A percentile compares a stretch with the other conserved stretches of the same genome.
Conservation (phyloP, 2,113 vertebrate genomes). For the Sinocyclocheilus rhinocerous region DNA sequence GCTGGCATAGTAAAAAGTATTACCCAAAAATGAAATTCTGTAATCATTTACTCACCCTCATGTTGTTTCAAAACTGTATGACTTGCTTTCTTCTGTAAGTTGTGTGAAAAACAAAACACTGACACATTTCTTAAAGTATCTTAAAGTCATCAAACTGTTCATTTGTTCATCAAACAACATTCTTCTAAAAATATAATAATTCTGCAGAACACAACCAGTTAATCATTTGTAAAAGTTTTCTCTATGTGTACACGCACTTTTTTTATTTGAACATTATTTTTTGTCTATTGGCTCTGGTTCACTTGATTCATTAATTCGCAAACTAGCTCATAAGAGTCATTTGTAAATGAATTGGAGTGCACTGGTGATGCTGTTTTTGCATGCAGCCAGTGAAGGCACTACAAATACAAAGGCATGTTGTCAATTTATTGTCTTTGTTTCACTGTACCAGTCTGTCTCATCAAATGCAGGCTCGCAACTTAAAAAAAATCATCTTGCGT, state of each 20-base stretch:
- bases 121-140: not conserved
- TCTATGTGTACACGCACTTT: too few relatives aligned
- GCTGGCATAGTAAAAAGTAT: not conserved
- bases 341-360: not conserved
- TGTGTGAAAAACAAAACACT: not conserved
- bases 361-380: not conserved
- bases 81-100: not conserved
- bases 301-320: conserved; percentile 11
- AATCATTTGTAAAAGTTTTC: too few relatives aligned
- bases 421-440: conserved; percentile 3
- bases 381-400: conserved; percentile 7
- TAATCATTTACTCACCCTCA: not conserved
- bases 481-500: not conserved
- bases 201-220: not conserved
- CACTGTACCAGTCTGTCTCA: not conserved
- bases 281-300: not conserved
- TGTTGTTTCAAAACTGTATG: not conserved
- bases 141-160: not conserved
- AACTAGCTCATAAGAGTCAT: not conserved
- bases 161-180: not conserved
- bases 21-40: not conserved
- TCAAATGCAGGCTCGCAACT: not conserved
- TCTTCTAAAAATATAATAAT: not conserved
- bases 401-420: not conserved
- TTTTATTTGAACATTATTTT: too few relatives aligned